Percentiles rank a stretch among this genome's conserved stretches.
phyloP scores from a whole-genome alignment of 2,113 vertebrate species.

The Anoplopoma fimbria region DNA sequence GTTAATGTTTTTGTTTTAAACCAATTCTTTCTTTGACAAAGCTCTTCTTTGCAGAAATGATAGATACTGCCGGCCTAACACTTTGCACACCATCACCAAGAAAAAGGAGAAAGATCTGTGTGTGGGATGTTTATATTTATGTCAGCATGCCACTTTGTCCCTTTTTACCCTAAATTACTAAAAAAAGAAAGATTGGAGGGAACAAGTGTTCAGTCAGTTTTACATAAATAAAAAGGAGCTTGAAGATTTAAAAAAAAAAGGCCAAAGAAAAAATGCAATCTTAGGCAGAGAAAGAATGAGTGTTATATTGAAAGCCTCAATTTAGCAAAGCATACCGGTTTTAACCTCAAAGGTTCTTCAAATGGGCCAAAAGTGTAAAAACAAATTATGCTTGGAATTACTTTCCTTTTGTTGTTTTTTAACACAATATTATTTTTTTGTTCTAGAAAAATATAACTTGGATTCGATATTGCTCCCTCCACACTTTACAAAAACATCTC shows the following conservation, averaged over 20 bases:
- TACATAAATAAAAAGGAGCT: background rate
- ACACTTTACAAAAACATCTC: background rate
- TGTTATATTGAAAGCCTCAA: background rate
- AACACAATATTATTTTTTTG: background rate
- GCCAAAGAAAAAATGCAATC: background rate
- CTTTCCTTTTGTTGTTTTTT: background rate
- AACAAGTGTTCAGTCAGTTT: background rate
- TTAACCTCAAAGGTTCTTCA: background rate
- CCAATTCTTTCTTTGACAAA: background rate
- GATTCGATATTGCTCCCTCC: background rate
- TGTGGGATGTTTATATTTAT: background rate
- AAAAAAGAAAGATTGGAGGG: background rate
- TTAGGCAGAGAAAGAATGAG: background rate
- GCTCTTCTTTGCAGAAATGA: background rate
- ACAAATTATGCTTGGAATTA: no score
- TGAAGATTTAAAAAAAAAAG: background rate
- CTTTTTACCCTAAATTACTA: background rate
- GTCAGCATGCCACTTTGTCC: background rate
- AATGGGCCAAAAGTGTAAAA: background rate
- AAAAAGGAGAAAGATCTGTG: background rate
- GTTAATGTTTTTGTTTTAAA: background rate
- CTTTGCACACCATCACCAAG: background rate
- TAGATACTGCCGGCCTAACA: background rate
- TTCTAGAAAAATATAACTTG: background rate
- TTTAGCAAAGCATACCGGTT: background rate